Conservation (phyloP, 23 tunicate species). For the Aplidium turbinatum region DNA sequence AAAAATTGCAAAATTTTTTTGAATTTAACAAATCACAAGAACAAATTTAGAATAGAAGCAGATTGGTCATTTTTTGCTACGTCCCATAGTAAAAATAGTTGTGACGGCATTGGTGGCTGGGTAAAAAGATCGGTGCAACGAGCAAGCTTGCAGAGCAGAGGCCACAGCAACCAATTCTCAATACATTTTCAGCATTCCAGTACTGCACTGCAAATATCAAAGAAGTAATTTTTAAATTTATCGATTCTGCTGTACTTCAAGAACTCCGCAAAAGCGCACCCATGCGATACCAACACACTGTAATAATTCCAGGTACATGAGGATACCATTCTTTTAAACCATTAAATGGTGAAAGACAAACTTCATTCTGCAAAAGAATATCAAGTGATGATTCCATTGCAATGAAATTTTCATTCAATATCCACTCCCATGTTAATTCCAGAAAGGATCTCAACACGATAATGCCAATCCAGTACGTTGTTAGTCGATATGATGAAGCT, state of each 20-base stretch:
- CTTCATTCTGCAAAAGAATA: slow-evolving; percentile 13
- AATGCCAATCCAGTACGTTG: slow-evolving; percentile 7
- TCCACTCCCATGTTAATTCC: slow-evolving; percentile 9
- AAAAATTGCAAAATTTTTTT: slow-evolving; percentile 45
- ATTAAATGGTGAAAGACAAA: slow-evolving; percentile 2
- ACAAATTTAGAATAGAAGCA: slow-evolving; percentile 25
- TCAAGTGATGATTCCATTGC: slow-evolving; percentile 5
- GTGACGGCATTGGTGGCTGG: slow-evolving; percentile 6
- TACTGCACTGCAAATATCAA: slow-evolving; percentile 7
- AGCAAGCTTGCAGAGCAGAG: slow-evolving; percentile 17
- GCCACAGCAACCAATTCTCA: slow-evolving; percentile 14
- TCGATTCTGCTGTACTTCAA: neutral
- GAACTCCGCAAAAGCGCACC: slow-evolving; percentile 20
- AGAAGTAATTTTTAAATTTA: neutral
- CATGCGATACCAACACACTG: neutral
- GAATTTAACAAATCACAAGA: slow-evolving; percentile 32
- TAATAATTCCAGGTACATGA: slow-evolving; percentile 11
- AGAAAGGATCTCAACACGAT: neutral
- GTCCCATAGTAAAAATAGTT: slow-evolving; percentile 28
- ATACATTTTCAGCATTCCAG: neutral
- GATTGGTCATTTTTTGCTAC: slow-evolving; percentile 46
- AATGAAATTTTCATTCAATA: slow-evolving; percentile 12
- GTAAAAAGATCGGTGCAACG: slow-evolving; percentile 24
- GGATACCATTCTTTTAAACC: slow-evolving; percentile 13
- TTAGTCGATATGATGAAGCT: slow-evolving; percentile 4